Base-by-base conservation (phyloP, 1,140 invertebrate genomes). In the Nasonia vitripennis region DNA sequence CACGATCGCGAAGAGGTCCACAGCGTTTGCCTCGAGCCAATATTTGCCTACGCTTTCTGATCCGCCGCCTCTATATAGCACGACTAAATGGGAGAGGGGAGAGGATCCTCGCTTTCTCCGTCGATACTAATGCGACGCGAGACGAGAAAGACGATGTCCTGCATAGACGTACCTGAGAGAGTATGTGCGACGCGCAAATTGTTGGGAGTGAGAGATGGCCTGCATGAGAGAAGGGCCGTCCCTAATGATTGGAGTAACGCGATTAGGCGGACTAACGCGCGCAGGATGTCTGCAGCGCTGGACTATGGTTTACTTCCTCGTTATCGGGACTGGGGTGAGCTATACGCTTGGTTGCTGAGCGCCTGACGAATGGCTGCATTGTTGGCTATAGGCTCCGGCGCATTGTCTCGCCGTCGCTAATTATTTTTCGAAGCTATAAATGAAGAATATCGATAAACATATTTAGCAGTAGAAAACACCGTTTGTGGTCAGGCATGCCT, bases 11-110 rank as follows among this genome's bases (percentile, higher is more conserved):
- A 86, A 84, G 73, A 86, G 78, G 80, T 87, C 81, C 79, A 37
- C 34, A 68, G 83, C 73, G 74, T 87, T 88, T 88, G 86, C 77
- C 75, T n/a, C 27, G 48, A 79, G 87, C 84, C 87, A 89, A 89
- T 89, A 88, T 89, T 89, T 87, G 87, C 78, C 31, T 79, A 74
- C 31, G 86, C 86, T 84, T 88, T 87, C 87, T 86, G 88, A 87
- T 87, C 84, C 87, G 81, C 68, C 84, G 85, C 84, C 71, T 73
- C 34, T 17, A 23, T 62, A 62, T 62, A 62, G 55, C 5, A n/a
- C 20, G 27, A 27, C 55, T n/a, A 62, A 62, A 62, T n/a, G 55
- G 55, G 20, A 11, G 55, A 45, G 55, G 6, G 6, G 55, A n/a
- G 55, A 17, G 55, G 55, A 20, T 20, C 1, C 2, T 34, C 55